A percentile compares a stretch with the other conserved stretches of the same genome.
These are phyloP conservation scores for Doris montereyensis DNA, from an alignment of 2,888 invertebrate genomes.

Conservation along the genomic window DNA sequence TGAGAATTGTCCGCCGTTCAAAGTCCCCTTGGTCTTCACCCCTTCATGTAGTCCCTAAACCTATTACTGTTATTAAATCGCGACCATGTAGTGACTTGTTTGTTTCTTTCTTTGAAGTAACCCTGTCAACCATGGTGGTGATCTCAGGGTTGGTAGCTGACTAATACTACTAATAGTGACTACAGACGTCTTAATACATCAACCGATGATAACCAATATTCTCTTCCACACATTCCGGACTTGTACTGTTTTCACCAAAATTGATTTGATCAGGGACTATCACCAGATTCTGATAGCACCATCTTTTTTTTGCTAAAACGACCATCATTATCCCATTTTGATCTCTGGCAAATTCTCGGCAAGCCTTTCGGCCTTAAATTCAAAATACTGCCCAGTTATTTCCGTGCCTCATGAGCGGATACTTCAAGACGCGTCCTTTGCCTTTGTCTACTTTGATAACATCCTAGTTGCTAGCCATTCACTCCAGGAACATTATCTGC, in stretches of 20 bases:
- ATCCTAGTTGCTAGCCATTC: constrained; percentile 14
- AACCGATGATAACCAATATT: constrained; percentile 39
- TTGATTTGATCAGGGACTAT: constrained; percentile 43
- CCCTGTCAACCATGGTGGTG: no score
- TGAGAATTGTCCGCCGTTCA: constrained; percentile 72
- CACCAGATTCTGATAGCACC: constrained; percentile 42
- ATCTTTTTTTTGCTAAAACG: constrained; percentile 35
- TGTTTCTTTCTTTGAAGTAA: no score
- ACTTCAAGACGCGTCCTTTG: constrained; percentile 16
- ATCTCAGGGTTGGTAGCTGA: no score
- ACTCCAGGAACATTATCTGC: constrained; percentile 18
- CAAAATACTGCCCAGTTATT: constrained; percentile 33
- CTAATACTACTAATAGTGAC: no score
- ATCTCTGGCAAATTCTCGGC: constrained; percentile 21
- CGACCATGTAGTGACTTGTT: no score
- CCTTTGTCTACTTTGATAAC: constrained; percentile 28
- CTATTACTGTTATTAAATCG: constrained; percentile 55
- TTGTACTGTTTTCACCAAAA: constrained; percentile 46
- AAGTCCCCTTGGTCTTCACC: constrained; percentile 66
- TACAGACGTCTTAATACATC: constrained; percentile 34
- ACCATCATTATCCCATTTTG: constrained; percentile 43
- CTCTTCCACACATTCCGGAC: constrained; percentile 44
- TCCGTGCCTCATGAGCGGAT: constrained; percentile 33
- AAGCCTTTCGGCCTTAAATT: constrained; percentile 19
- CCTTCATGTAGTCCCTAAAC: constrained; percentile 62